Percentiles rank a stretch among this genome's conserved stretches.
These are phyloP conservation scores for Sitodiplosis mosellana DNA, from an alignment of 1,140 invertebrate species.

Conservation along the genomic window DNA sequence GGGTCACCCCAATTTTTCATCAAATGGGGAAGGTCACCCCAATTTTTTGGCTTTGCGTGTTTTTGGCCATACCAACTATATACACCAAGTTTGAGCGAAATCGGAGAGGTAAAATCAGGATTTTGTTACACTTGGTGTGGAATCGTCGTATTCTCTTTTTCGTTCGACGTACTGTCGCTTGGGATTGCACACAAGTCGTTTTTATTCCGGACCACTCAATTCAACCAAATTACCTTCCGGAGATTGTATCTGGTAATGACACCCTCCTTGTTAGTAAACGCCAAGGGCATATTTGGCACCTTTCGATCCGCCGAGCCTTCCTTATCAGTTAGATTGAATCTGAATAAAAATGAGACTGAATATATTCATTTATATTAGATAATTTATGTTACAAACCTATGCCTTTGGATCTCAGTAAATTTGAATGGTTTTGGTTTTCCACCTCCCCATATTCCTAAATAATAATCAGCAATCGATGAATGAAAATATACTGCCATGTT, in stretches of 20 bases:
- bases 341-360: constrained; percentile 12
- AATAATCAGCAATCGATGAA: constrained; percentile 95
- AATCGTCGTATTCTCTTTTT: no score
- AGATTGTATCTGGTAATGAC: constrained; percentile 71
- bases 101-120: no score
- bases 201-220: neutral
- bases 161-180: no score
- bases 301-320: constrained; percentile 89
- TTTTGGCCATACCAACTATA: no score
- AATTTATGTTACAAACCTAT: constrained; percentile 38
- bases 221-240: constrained; percentile 71
- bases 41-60: no score
- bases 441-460: constrained; percentile 79
- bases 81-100: no score
- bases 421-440: constrained; percentile 89
- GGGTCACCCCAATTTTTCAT: no score
- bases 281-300: constrained; percentile 87
- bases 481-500: constrained; percentile 94
- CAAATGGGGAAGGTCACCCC: no score
- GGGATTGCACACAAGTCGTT: no score
- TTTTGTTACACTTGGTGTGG: no score
- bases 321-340: constrained; percentile 70
- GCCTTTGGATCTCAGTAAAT: constrained; percentile 89
- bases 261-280: constrained; percentile 77
- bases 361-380: constrained; percentile 7